Conservation (phyloP, 1,140 invertebrate species). For the Cyclina sinensis region DNA sequence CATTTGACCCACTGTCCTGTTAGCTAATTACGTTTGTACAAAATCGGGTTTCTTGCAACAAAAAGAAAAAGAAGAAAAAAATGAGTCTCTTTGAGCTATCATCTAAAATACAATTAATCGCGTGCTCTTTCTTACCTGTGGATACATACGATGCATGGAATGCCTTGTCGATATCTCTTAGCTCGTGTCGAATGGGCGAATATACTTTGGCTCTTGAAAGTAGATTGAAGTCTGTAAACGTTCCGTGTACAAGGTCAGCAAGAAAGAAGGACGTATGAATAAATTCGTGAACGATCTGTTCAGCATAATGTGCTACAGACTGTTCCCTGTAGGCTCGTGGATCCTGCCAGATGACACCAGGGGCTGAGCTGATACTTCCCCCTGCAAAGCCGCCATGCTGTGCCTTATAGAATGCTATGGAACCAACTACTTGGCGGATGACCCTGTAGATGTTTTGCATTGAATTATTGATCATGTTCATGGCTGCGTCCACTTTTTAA, state of each 20-base stretch:
- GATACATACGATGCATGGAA: constrained; percentile 39
- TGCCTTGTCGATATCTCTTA: constrained; percentile 9
- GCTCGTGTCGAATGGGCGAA: constrained; percentile 4
- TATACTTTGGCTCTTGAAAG: constrained; percentile 14
- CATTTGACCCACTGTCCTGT: too few relatives aligned
- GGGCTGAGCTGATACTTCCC: constrained; percentile 12
- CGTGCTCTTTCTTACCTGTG: not conserved
- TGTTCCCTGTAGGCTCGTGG: not conserved
- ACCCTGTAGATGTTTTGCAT: not conserved
- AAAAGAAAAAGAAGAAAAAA: too few relatives aligned
- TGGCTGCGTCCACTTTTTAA: not conserved
- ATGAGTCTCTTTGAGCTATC: too few relatives aligned
- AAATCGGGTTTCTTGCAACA: too few relatives aligned
- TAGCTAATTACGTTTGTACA: too few relatives aligned
- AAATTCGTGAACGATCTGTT: constrained; percentile 30
- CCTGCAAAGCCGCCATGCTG: not conserved
- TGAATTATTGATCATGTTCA: constrained; percentile 26
- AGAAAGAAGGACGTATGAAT: constrained; percentile 23
- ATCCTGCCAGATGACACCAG: constrained; percentile 29
- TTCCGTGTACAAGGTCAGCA: constrained; percentile 36
- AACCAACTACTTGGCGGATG: not conserved
- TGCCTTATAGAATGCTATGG: constrained; percentile 31
- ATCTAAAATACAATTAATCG: too few relatives aligned
- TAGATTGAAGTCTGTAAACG: not conserved
- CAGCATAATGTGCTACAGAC: constrained; percentile 17